phyloP scores from a whole-genome alignment of 2,888 invertebrate species.

The Aphidoletes aphidimyza region DNA sequence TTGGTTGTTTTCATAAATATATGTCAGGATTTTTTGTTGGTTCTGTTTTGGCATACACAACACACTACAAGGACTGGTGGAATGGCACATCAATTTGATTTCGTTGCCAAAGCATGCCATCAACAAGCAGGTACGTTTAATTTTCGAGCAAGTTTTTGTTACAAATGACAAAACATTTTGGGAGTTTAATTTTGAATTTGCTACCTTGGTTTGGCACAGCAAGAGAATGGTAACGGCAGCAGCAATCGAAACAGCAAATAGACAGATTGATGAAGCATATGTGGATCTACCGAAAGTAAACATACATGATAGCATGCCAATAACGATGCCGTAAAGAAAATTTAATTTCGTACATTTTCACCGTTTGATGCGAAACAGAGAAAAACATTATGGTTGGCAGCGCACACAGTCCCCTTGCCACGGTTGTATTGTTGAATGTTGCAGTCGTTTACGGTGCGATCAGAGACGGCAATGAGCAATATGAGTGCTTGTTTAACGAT shows the following conservation, averaged over 20 bases:
- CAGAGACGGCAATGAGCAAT: background rate
- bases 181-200: constrained; percentile 26
- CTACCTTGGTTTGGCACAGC: background rate
- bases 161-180: background rate
- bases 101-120: background rate
- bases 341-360: constrained; percentile 40
- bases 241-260: background rate
- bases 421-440: background rate
- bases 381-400: no score
- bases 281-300: background rate
- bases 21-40: background rate
- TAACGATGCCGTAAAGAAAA: constrained; percentile 31
- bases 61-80: no score
- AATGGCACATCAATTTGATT: background rate
- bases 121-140: constrained; percentile 19
- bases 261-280: constrained; percentile 38
- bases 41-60: no score
- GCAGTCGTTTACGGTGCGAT: background rate
- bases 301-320: background rate
- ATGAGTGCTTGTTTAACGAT: background rate
- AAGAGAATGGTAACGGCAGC: no score
- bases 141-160: background rate
- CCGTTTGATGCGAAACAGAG: no score
- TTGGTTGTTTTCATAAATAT: constrained; percentile 36
- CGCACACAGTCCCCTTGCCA: background rate